Evolutionary conservation across 2,888 invertebrate species (phyloP), one percentile per base, ranked within the genome.

Genomic region (Drosophila gaucha): DNA sequence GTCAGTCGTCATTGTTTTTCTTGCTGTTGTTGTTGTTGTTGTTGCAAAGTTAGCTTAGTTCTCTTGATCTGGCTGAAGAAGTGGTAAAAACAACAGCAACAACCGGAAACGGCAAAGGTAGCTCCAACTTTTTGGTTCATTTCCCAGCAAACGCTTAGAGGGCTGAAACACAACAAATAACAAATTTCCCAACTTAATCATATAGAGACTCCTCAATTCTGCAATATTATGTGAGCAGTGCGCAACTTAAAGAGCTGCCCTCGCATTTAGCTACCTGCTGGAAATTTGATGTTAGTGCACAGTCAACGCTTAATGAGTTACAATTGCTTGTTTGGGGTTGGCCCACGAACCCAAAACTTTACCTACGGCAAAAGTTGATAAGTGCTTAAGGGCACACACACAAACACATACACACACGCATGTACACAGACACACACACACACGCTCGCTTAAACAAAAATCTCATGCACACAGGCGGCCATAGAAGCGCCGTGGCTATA

Each of bases 241-340:
- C 10, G 2, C 8, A 8, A 41, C 3, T 12, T 3, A 5, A 6
- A 1, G 1, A 38, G 39, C 77, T 46, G 44, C 74, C 30, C 59
- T 67, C 60, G 68, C 52, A 49, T 52, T 39, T 43, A 38, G 38
- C 39, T 55, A 31, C 46, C 36, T 75, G 60, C 54, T 55, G 49
- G 20, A 83, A 78, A 57, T 77, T 67, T 66, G 62, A 63, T 65
- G 78, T 68, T 67, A 59, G 43, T 67, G 64, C 78, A 55, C 57
- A 84, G 80, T 73, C 74, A 66, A 70, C 63, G 86, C 76, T 71
- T 86, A 82, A 82, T 86, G 86, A 82, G 86, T 83, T 86, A 71
- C 80, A 79, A 86, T 83, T 83, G 86, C 67, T 82, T 82, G 67
- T 72, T 75, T 82, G 65, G 66, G 69, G 67, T 55, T 24, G 20